phyloP scores from a whole-genome alignment of 37 sponge, comb jelly and placozoan species.

The Halichondria panicea region DNA sequence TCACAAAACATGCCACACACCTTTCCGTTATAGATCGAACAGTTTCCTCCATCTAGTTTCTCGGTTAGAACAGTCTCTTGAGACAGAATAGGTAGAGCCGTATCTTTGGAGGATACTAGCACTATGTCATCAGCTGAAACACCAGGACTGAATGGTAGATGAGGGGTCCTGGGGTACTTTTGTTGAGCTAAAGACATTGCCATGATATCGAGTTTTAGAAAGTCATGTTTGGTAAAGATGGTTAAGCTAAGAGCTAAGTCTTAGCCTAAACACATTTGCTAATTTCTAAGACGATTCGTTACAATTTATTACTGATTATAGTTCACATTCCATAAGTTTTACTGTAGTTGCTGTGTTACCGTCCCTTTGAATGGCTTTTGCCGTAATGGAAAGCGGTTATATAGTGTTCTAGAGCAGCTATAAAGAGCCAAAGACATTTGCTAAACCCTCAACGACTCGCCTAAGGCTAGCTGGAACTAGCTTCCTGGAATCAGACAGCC shows the following conservation, averaged over 20 bases:
- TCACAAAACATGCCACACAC: slow-evolving; percentile 10
- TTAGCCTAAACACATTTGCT: too few species aligned
- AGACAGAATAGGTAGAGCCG: slow-evolving; percentile 27
- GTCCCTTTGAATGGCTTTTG: too few species aligned
- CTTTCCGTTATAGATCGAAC: slow-evolving; percentile 63
- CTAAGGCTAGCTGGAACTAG: too few species aligned
- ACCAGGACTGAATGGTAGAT: slow-evolving; percentile 78
- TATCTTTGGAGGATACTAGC: background rate
- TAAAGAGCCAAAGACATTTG: too few species aligned
- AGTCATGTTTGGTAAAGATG: too few species aligned
- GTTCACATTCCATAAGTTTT: slow-evolving; percentile 11
- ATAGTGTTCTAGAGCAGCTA: background rate
- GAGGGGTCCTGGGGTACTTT: slow-evolving; percentile 80
- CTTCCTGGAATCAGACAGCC: too few species aligned
- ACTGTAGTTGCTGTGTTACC: slow-evolving; percentile 21
- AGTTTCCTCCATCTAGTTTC: slow-evolving; percentile 85
- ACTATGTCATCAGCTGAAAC: slow-evolving; percentile 46
- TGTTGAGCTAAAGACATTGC: background rate
- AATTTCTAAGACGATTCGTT: background rate
- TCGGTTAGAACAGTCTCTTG: slow-evolving; percentile 74
- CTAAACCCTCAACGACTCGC: too few species aligned
- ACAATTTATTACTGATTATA: background rate
- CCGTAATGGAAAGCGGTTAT: too few species aligned
- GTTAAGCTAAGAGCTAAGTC: too few species aligned
- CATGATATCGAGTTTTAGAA: too few species aligned